Percentiles rank a stretch among this genome's conserved stretches.
These are phyloP conservation scores for Exephanes ischioxanthus DNA, from an alignment of 2,888 invertebrate species.

Conservation along the genomic window DNA sequence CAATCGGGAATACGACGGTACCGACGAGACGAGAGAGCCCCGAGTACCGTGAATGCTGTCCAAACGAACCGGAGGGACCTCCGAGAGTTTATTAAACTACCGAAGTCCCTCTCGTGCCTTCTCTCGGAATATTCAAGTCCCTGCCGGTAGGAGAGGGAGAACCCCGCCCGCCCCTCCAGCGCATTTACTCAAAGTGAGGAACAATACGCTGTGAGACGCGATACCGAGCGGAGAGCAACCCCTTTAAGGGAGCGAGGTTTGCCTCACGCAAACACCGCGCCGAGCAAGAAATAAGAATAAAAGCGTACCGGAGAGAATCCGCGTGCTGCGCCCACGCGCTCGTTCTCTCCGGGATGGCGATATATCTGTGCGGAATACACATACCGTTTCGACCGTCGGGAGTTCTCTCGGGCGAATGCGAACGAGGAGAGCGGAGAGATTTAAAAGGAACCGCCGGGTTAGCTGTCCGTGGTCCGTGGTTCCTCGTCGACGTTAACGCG, in stretches of 20 bases:
- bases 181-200: conserved; percentile 49
- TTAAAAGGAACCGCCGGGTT: conserved; percentile 78
- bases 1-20: conserved; percentile 70
- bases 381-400: conserved; percentile 25
- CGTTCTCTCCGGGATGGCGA: background rate
- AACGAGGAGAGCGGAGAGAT: conserved; percentile 55
- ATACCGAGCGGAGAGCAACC: conserved; percentile 19
- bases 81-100: conserved; percentile 23
- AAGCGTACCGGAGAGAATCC: conserved; percentile 44
- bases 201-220: conserved; percentile 33
- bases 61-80: background rate
- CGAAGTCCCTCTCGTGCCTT: conserved; percentile 51
- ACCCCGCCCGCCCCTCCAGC: conserved; percentile 12
- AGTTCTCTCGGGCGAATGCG: conserved; percentile 35
- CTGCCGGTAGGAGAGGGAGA: conserved; percentile 16
- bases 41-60: conserved; percentile 34
- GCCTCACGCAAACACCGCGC: conserved; percentile 35
- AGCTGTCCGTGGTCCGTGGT: conserved; percentile 40
- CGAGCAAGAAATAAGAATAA: conserved; percentile 21
- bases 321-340: conserved; percentile 55
- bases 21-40: conserved; percentile 51
- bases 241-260: conserved; percentile 55
- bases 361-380: background rate
- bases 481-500: conserved; percentile 48
- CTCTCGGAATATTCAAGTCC: conserved; percentile 63